Conservation (phyloP, 2,797 vertebrate species). For the Gastrophryne carolinensis region DNA sequence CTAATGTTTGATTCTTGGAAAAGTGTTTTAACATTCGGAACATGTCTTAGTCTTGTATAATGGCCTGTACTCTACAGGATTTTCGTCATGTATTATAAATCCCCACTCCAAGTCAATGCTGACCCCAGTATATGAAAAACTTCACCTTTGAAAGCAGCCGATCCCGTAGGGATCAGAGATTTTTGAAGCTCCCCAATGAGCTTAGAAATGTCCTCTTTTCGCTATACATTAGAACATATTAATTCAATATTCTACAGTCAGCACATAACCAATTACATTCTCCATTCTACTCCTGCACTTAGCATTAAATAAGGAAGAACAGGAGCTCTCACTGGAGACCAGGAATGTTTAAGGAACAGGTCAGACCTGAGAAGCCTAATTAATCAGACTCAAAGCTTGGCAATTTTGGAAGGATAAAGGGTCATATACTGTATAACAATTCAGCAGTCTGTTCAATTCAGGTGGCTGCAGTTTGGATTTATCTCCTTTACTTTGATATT, state of each 20-base stretch:
- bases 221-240: not conserved
- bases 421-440: constrained; percentile 11
- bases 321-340: not conserved
- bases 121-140: constrained; percentile 15
- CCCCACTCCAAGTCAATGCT: not conserved
- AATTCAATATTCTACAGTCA: not conserved
- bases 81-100: not conserved
- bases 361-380: constrained; percentile 5
- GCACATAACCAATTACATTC: constrained; percentile 12
- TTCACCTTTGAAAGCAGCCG: not conserved
- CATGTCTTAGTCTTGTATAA: not conserved
- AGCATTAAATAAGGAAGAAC: not conserved
- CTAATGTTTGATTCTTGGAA: no score
- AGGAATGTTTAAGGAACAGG: not conserved
- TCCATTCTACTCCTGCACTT: not conserved
- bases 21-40: not conserved
- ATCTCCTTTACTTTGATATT: no score
- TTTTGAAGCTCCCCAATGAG: not conserved
- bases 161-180: not conserved
- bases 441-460: no score
- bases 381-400: constrained; percentile 10
- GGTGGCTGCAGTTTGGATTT: no score
- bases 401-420: not conserved
- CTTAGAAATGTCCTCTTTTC: not conserved
- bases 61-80: not conserved